Evolutionary conservation across 2,888 invertebrate species (phyloP).

Genomic region (Eupithecia abbreviata): DNA sequence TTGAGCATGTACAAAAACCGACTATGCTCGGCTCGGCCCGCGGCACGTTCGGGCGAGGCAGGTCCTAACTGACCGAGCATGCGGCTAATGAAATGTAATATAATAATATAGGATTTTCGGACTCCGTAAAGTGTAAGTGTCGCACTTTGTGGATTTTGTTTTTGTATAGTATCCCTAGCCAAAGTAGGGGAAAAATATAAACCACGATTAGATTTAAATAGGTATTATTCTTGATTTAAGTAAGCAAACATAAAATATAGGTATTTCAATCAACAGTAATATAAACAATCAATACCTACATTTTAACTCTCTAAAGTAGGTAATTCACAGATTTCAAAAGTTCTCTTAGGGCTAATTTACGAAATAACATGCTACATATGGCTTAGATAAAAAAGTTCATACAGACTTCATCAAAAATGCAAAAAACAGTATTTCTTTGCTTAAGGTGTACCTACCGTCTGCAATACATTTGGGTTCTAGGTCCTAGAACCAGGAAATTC

Average conservation of each 20-base stretch:
- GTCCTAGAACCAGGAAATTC: too few species aligned
- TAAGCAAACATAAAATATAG: constrained; percentile 19
- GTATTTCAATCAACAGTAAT: constrained; percentile 6
- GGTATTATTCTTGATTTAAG: constrained; percentile 12
- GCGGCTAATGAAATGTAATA: too few species aligned
- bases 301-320: neutral
- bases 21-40: too few species aligned
- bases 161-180: neutral
- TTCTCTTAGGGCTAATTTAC: constrained; percentile 10
- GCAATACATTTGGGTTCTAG: neutral
- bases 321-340: neutral
- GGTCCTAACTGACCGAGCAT: too few species aligned
- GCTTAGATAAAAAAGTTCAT: neutral
- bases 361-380: constrained; percentile 1
- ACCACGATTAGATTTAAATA: constrained; percentile 2
- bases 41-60: too few species aligned
- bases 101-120: too few species aligned
- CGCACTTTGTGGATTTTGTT: too few species aligned
- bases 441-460: neutral
- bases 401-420: neutral
- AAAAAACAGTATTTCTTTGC: neutral
- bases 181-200: neutral
- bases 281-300: neutral
- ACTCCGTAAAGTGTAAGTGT: too few species aligned
- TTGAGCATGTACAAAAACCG: too few species aligned